Evolutionary conservation across 92 coral and sea anemone species (phyloP).

Genomic region (Bergia sp.): DNA sequence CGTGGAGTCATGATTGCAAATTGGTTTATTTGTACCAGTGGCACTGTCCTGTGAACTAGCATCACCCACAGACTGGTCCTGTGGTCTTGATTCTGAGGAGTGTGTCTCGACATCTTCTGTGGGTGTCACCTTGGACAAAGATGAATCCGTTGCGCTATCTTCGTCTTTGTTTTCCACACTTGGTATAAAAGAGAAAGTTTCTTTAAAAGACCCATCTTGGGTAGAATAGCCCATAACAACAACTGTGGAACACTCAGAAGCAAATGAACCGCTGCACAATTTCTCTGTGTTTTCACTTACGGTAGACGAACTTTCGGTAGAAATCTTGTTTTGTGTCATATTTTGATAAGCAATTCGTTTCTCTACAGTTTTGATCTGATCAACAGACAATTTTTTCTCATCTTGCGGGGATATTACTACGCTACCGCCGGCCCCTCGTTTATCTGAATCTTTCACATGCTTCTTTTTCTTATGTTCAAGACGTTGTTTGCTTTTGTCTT

Average conservation of each 20-base stretch:
- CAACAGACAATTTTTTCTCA: background rate
- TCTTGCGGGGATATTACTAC: background rate
- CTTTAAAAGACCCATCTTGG: background rate
- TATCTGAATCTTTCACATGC: background rate
- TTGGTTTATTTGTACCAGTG: background rate
- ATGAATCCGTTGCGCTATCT: background rate
- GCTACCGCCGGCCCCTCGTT: background rate
- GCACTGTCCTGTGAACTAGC: background rate
- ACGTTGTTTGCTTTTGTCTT: background rate
- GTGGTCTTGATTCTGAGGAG: background rate
- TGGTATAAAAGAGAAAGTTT: background rate
- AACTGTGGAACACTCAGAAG: background rate
- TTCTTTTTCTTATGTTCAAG: slow-evolving; percentile 12
- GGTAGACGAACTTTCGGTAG: no score
- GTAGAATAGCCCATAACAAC: background rate
- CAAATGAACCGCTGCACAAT: background rate
- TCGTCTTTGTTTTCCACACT: background rate
- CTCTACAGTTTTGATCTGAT: background rate
- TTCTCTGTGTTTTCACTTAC: background rate
- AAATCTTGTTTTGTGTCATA: background rate
- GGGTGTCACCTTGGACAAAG: background rate
- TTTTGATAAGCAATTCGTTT: background rate
- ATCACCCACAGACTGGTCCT: background rate
- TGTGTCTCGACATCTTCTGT: background rate
- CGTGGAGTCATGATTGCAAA: background rate